Conservation (phyloP, 2,113 vertebrate genomes). For the Mus spicilegus region DNA sequence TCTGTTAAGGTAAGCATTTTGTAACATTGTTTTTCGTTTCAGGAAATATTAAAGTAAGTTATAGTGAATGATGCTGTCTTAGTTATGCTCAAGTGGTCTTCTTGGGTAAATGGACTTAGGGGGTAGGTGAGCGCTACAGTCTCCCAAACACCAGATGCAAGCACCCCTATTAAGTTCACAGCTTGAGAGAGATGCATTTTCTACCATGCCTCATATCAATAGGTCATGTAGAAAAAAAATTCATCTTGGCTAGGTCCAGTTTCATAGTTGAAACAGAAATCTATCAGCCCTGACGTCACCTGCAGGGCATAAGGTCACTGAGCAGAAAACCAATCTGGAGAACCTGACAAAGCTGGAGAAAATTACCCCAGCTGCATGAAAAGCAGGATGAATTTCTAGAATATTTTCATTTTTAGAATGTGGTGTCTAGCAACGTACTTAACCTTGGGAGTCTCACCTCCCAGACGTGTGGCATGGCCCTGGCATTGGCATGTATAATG, state of each 20-base stretch:
- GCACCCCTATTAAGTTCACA: slow-evolving; percentile 54
- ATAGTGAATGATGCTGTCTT: background rate
- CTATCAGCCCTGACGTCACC: slow-evolving; percentile 64
- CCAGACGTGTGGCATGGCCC: slow-evolving; percentile 34
- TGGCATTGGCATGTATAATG: slow-evolving; percentile 9
- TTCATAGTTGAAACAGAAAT: slow-evolving; percentile 72
- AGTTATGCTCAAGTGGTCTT: background rate
- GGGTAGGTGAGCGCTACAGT: background rate
- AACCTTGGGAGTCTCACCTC: slow-evolving; percentile 55
- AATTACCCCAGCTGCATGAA: slow-evolving; percentile 63
- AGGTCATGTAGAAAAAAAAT: slow-evolving; percentile 60
- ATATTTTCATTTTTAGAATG: slow-evolving; percentile 70
- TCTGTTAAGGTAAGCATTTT: slow-evolving; percentile 66
- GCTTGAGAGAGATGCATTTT: background rate
- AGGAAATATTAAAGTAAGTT: slow-evolving; percentile 56
- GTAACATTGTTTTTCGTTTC: slow-evolving; percentile 53
- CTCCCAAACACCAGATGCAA: slow-evolving; percentile 2
- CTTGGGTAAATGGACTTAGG: slow-evolving; percentile 67
- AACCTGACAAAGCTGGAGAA: slow-evolving; percentile 68
- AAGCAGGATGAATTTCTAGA: slow-evolving; percentile 74
- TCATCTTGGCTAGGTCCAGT: slow-evolving; percentile 68
- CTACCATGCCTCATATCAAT: slow-evolving; percentile 45
- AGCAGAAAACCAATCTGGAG: slow-evolving; percentile 53
- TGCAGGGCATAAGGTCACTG: slow-evolving; percentile 50
- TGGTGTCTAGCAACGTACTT: slow-evolving; percentile 36